Evolutionary conservation across 2,888 invertebrate genomes (phyloP), one percentile per base, ranked within the genome.

Genomic region (Diadegma fenestrale): DNA sequence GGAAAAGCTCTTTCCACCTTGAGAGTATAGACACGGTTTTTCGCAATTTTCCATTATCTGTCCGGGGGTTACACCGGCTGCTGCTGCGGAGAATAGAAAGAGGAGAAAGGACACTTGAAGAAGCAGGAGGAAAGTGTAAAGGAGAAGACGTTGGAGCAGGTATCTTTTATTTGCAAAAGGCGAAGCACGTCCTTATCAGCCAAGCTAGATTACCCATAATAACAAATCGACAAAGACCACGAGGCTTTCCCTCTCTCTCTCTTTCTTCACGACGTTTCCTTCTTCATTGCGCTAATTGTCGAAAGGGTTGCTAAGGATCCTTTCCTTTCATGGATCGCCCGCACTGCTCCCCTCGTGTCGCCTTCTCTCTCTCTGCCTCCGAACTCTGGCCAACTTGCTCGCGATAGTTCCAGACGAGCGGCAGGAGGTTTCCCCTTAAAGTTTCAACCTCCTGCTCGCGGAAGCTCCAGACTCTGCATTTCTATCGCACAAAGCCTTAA

Each of bases 121-220:
- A 54, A 69, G n/a, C 64, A 54, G 12, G 66, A 54, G 12, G 30
- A 73, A 51, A 68, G 66, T n/a, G n/a, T 58, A 58, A 63, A 63
- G 17, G 48, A 80, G 83, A 14, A 83, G 33, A 71, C 71, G 45
- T 71, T 12, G 75, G 69, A 75, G n/a, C n/a, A n/a, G 63, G 69
- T 69, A 72, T 71, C 66, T 51, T 51, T 43, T n/a, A n/a, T n/a
- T 71, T 48, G 76, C 66, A 64, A 58, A 80, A 26, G 61, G n/a
- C n/a, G 73, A 84, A 78, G 80, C 72, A 78, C 84, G 77, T 80
- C 81, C 84, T 86, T 84, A 84, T 84, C 86, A 81, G 84, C 73
- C 64, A 75, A 80, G 80, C 80, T 84, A 81, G 78, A 84, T 86
- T 86, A 81, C 84, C 86, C 78, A 78, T 80, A 86, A 86, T 86